phyloP scores from a whole-genome alignment of 2,888 invertebrate genomes.

The Tetrapedia diversipes region DNA sequence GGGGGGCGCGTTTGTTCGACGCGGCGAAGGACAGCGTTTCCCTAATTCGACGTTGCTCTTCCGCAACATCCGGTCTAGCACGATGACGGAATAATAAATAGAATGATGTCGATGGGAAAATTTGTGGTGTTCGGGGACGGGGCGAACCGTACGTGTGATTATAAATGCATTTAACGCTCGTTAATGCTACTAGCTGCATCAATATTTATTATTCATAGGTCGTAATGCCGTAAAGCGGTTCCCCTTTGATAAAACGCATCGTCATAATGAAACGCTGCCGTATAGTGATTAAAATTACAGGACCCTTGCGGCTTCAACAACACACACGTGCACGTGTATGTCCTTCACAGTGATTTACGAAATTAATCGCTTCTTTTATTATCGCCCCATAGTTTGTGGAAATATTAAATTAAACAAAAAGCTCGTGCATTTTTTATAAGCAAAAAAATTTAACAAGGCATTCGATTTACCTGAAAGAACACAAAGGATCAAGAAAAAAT shows the following conservation, averaged over 20 bases:
- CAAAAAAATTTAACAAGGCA: too few relatives aligned
- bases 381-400: too few relatives aligned
- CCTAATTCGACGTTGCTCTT: background rate
- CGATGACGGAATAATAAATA: slow-evolving; percentile 28
- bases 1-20: background rate
- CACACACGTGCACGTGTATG: too few relatives aligned
- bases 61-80: background rate
- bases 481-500: too few relatives aligned
- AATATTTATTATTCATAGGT: slow-evolving; percentile 32
- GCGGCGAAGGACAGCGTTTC: background rate
- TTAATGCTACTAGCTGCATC: slow-evolving; percentile 10
- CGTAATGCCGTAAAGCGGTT: slow-evolving; percentile 10
- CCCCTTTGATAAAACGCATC: background rate
- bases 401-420: too few relatives aligned
- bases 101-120: slow-evolving; percentile 13
- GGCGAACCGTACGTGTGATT: background rate
- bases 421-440: too few relatives aligned
- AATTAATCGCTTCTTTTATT: too few relatives aligned
- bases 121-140: background rate
- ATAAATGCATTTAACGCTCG: slow-evolving; percentile 30
- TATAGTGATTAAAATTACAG: background rate
- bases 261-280: background rate
- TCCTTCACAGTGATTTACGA: too few relatives aligned
- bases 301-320: too few relatives aligned
- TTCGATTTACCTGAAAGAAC: too few relatives aligned